Percentiles rank a stretch among this genome's conserved stretches.
Evolutionary conservation across 2,797 vertebrate genomes (phyloP).

Genomic region (Poeciliopsis turneri): DNA sequence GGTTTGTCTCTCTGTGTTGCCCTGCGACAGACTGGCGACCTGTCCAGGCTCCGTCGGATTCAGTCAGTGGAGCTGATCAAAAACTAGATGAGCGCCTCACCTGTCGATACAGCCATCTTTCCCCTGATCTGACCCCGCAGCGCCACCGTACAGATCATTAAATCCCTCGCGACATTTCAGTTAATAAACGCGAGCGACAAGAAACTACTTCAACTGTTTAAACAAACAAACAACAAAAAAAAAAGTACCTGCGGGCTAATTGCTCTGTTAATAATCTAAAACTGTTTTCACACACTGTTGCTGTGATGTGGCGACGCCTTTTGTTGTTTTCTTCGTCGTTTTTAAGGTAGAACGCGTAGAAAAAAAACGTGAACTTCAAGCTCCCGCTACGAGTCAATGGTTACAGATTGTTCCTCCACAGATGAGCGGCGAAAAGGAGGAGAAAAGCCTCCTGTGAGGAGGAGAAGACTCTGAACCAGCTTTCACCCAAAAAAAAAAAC

Average conservation of each 20-base stretch:
- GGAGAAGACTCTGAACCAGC: conserved; percentile 9
- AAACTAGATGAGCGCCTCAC: background rate
- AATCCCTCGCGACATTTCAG: conserved; percentile 10
- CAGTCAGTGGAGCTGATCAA: background rate
- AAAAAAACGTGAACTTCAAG: conserved; percentile 8
- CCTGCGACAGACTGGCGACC: no score
- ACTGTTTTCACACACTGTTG: background rate
- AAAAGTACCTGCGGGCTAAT: background rate
- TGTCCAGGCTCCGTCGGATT: accelerated
- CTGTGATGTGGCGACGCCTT: background rate
- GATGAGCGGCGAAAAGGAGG: conserved; percentile 17
- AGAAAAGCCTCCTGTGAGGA: background rate
- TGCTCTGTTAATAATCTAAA: background rate
- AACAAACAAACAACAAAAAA: background rate
- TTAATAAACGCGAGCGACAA: background rate
- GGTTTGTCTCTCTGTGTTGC: no score
- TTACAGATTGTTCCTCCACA: conserved; percentile 14
- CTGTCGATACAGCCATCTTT: background rate
- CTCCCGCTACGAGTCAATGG: conserved; percentile 7
- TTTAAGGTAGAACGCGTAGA: background rate
- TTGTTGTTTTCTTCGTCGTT: no score
- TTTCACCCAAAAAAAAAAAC: conserved; percentile 14
- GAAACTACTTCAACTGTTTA: background rate
- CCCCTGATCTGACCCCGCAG: background rate
- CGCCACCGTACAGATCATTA: background rate